Evolutionary conservation across 2,113 vertebrate genomes (phyloP), one percentile per base, ranked within the genome.

Genomic region (Callionymus lyra): DNA sequence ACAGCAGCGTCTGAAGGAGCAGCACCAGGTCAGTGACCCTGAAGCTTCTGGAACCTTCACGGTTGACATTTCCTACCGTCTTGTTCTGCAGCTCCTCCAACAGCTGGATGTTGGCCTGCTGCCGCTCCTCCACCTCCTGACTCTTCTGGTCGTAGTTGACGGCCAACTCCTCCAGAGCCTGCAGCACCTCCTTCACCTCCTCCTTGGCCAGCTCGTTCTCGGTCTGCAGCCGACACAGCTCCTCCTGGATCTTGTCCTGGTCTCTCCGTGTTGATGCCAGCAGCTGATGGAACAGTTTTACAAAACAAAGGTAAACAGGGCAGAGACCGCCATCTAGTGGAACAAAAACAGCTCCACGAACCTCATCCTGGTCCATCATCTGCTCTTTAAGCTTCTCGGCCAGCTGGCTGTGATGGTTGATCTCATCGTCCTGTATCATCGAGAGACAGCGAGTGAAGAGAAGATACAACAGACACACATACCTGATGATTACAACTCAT

Each of bases 111-210:
- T 94, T 93, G 70, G 79, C 64, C 18, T 67, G 79, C 10, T 85
- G 81, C 54, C 84, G 85, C 68, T 91, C 87, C 68, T 92, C 89
- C 55, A 90, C 89, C 59, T 92, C 87, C 44, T 90, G 91, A 47
- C 90, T 93, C 75, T 97, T 97, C 81, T 91, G 90, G 75, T 96
- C 91, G 0, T 92, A 95, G 57, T 93, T 94, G 70, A 95, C 88
- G 12, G 93, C 93, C 47, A 97, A 81, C 65, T 96, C 93, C 56
- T 97, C 93, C 74, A 97, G 72, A 5, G 93, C 92, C 64, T 92
- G 89, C 9, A 97, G 90, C 44, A 97, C 93, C 80, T 96, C 93
- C 68, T 93, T 93, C 76, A 93, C 92, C 59, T 97, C 93, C 8
- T 91, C 90, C 72, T 93, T 95, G 0, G 91, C 89, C 2, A 93